Evolutionary conservation across 2,797 vertebrate species (phyloP).

Genomic region (Limosa lapponica): DNA sequence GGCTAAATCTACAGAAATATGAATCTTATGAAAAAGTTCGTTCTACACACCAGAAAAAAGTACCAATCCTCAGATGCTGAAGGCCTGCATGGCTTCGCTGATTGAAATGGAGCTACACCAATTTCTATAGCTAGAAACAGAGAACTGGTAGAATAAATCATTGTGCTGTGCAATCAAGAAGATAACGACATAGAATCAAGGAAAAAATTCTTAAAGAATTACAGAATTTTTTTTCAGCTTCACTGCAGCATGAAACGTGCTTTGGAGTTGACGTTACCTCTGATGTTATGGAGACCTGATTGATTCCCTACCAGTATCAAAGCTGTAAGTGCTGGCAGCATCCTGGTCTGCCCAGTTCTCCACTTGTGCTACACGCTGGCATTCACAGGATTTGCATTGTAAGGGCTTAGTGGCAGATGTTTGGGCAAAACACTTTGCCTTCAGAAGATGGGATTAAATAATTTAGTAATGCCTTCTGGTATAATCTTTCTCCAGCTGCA

Average conservation of each 20-base stretch:
- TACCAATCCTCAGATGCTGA: not conserved
- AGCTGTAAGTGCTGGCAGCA: not conserved
- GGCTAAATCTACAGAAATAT: not conserved
- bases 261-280: not conserved
- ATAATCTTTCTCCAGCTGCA: not conserved
- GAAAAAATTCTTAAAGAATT: not conserved
- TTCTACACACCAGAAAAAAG: not conserved
- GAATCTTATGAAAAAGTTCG: not conserved
- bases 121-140: not conserved
- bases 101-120: not conserved
- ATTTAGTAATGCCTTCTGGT: not conserved
- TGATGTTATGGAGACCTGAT: not conserved
- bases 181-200: not conserved
- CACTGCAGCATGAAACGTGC: not conserved
- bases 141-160: not conserved
- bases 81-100: not conserved
- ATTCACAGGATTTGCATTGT: not conserved
- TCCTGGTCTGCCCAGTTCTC: not conserved
- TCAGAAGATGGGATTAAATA: not conserved
- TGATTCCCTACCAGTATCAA: accelerated
- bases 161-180: not conserved
- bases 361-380: not conserved
- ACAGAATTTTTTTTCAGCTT: not conserved
- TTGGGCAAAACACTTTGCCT: not conserved
- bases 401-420: not conserved